Percentiles rank a stretch among this genome's conserved stretches.
These are phyloP conservation scores for Cantharis flavilabris DNA, from an alignment of 2,888 invertebrate genomes.

Conservation along the genomic window DNA sequence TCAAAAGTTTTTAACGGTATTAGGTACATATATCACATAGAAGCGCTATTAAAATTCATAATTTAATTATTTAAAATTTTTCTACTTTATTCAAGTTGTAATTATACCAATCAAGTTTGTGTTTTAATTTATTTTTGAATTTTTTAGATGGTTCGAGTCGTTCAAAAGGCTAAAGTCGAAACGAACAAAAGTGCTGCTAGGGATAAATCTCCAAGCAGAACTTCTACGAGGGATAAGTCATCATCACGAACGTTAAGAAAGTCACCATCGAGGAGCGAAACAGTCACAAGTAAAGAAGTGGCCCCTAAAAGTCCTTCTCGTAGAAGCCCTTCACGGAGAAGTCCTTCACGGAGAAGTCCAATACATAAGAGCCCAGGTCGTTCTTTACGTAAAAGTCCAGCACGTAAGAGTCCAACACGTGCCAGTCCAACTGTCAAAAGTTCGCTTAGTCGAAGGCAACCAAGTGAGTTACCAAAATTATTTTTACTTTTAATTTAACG, in stretches of 20 bases:
- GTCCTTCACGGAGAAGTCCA: conserved; percentile 2
- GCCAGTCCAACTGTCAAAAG: neutral
- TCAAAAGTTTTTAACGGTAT: neutral
- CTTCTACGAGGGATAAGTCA: neutral
- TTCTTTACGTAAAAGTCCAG: conserved; percentile 12
- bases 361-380: conserved; percentile 23
- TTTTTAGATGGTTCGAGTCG: neutral
- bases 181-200: neutral
- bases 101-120: neutral
- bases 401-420: neutral
- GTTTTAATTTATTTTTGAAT: neutral
- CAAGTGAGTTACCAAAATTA: neutral
- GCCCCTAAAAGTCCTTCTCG: neutral
- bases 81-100: neutral
- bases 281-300: conserved; percentile 1
- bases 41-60: neutral
- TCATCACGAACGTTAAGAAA: conserved; percentile 24
- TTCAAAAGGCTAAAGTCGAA: neutral
- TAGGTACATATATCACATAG: neutral
- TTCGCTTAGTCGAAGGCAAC: neutral
- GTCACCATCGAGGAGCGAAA: conserved; percentile 25
- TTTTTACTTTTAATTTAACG: neutral
- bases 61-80: neutral
- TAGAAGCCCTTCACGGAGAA: neutral
- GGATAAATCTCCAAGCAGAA: neutral